A percentile compares a stretch with the other conserved stretches of the same genome.
These are phyloP conservation scores for Ailurus styani DNA, from an alignment of 2,113 vertebrate genomes.

Conservation along the genomic window DNA sequence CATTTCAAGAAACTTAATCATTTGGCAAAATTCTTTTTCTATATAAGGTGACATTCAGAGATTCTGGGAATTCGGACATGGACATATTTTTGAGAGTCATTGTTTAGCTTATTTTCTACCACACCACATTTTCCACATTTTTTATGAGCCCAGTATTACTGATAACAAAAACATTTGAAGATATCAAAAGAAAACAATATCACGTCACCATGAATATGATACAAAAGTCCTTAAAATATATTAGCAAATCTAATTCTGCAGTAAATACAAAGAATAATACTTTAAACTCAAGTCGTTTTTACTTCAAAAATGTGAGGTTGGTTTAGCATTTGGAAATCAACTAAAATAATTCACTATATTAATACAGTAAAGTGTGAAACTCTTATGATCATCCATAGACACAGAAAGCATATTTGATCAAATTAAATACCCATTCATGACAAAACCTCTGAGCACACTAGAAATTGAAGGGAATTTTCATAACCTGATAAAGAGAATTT, in stretches of 20 bases:
- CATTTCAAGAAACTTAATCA: neutral
- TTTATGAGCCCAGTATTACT: neutral
- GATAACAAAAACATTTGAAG: neutral
- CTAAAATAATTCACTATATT: neutral
- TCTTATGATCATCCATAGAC: neutral
- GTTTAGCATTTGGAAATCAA: neutral
- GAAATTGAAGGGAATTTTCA: neutral
- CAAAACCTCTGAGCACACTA: neutral
- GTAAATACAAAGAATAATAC: neutral
- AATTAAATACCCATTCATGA: neutral
- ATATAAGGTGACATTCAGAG: neutral
- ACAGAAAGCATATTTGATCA: neutral
- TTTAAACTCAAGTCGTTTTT: constrained; percentile 5
- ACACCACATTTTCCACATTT: neutral
- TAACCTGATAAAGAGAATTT: neutral
- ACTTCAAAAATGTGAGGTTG: neutral
- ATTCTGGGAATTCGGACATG: neutral
- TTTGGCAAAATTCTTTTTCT: neutral
- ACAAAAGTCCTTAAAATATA: neutral
- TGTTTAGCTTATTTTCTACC: neutral
- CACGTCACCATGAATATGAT: neutral
- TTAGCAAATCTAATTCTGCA: neutral
- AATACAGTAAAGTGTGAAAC: neutral
- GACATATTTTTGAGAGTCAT: neutral
- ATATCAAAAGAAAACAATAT: neutral